Evolutionary conservation across 2,797 vertebrate genomes (phyloP).

Genomic region (Microtus californicus): DNA sequence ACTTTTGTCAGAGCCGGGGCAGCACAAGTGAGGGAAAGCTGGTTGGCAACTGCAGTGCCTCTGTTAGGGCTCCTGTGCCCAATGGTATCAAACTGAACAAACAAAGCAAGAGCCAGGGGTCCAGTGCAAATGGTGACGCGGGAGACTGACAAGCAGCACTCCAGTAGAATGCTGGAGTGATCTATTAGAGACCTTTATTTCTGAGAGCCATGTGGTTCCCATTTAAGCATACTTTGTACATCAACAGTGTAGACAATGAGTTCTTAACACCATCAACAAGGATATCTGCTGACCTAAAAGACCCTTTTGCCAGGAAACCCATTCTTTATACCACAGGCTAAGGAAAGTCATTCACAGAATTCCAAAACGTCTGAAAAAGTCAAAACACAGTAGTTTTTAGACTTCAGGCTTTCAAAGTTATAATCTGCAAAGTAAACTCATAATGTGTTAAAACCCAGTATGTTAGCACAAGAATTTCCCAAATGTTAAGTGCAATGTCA

Average conservation of each 20-base stretch:
- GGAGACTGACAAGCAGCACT: background rate
- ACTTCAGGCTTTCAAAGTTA: background rate
- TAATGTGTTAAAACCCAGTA: background rate
- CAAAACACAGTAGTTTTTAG: background rate
- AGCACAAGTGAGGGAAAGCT: background rate
- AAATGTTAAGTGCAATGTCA: background rate
- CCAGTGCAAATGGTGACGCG: background rate
- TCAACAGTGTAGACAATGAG: background rate
- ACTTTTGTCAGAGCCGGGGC: background rate
- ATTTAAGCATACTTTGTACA: background rate
- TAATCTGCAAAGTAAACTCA: background rate
- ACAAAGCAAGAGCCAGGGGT: background rate
- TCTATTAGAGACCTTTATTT: background rate
- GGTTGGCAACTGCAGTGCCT: background rate
- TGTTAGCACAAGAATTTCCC: background rate
- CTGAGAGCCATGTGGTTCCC: background rate
- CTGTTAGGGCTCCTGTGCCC: too few relatives aligned
- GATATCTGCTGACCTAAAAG: background rate
- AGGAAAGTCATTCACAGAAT: background rate
- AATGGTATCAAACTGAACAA: background rate
- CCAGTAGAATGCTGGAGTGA: background rate
- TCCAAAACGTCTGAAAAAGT: background rate
- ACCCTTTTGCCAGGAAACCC: background rate
- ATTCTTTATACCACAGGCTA: background rate
- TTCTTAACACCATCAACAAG: background rate